Evolutionary conservation across 2,888 invertebrate genomes (phyloP).

Genomic region (Dasysyrphus tricinctus): DNA sequence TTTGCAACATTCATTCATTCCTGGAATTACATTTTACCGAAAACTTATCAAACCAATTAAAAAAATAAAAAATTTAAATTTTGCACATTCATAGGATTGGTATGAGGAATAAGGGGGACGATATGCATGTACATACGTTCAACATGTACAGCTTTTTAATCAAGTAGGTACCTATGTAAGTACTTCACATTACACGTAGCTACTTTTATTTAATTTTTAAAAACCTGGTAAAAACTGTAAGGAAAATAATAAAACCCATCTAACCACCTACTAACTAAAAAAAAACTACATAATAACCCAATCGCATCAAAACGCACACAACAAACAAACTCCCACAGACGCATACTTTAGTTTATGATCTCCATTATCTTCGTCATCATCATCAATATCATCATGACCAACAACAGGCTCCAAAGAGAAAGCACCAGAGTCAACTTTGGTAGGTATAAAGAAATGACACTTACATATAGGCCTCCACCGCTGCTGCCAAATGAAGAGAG

Average conservation of each 20-base stretch:
- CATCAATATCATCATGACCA: constrained; percentile 13
- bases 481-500: constrained; percentile 26
- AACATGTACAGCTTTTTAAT: no score
- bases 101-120: no score
- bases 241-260: constrained; percentile 33
- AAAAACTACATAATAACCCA: background rate
- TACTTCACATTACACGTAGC: no score
- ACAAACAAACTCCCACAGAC: constrained; percentile 26
- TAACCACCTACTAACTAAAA: background rate
- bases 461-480: constrained; percentile 37
- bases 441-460: constrained; percentile 56
- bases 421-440: constrained; percentile 36
- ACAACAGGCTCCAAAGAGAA: constrained; percentile 61
- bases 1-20: no score
- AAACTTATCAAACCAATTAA: no score
- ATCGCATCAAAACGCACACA: constrained; percentile 22
- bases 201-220: no score
- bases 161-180: no score
- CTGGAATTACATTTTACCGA: no score
- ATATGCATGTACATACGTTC: no score
- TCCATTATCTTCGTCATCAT: constrained; percentile 45
- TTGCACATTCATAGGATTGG: no score
- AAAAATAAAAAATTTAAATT: no score
- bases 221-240: constrained; percentile 18
- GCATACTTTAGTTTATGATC: constrained; percentile 10